Evolutionary conservation across 1,140 invertebrate species (phyloP), one percentile per base, ranked within the genome.

Genomic region (Drosophila sturtevanti): DNA sequence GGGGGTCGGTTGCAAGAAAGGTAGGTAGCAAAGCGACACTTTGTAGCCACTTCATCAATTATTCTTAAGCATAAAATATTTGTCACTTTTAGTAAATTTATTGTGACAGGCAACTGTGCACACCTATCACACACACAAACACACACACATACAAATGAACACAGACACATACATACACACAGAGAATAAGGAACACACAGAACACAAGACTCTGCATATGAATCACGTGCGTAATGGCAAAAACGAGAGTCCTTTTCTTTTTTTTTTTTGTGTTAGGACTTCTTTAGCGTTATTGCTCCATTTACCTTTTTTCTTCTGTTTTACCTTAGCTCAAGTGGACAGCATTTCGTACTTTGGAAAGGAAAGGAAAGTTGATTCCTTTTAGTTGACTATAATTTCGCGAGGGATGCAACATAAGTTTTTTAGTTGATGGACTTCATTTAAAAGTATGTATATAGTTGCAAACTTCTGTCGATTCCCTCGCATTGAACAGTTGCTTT

Each of bases 41-140:
- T 81, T 86, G 81, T 81, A 86, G 81, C 81, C 81, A 85, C 86
- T 85, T 90, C 86, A 90, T 90, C 86, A 90, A 90, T 90, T 90
- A 90, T 90, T 87, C 86, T 90, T 90, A 90, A 90, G 86, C 81
- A 90, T 90, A 90, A 90, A 90, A 90, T 90, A 90, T 90, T 90
- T 90, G 86, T 90, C 86, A 90, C 86, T 90, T 90, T 90, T 90
- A 86, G 69, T 90, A 81, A 90, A 90, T 90, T 90, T 90, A 90
- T 90, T 90, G 86, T 90, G 86, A 90, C 86, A 89, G 79, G 75
- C 68, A 68, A 56, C 71, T 74, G 41, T 61, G 44, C 72, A 77
- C 75, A 81, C 79, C 79, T 81, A 79, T 68, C 79, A 78, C 61
- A 60, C 16, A 41, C 38, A 41, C 18, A 63, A 64, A 61, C 52